Evolutionary conservation across 1,140 invertebrate genomes (phyloP).

Genomic region (Armadillidium nasatum): DNA sequence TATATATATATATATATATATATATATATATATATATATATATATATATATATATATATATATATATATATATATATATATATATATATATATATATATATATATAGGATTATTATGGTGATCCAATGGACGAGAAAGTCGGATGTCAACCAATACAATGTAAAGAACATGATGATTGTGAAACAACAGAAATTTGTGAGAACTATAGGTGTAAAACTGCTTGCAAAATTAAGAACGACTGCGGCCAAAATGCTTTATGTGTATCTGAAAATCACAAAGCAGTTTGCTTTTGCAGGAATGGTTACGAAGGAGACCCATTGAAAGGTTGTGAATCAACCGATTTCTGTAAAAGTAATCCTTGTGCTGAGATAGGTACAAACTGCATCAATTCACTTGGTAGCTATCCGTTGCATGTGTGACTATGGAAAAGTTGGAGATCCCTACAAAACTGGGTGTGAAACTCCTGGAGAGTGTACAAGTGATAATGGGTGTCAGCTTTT

Average conservation of each 20-base stretch:
- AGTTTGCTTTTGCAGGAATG: constrained; percentile 68
- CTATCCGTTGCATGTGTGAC: constrained; percentile 72
- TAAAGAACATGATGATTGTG: constrained; percentile 61
- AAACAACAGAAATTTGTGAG: constrained; percentile 68
- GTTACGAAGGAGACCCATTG: constrained; percentile 71
- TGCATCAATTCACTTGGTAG: constrained; percentile 77
- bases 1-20: too few relatives aligned
- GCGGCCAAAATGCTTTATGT: constrained; percentile 75
- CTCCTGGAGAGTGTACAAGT: constrained; percentile 68
- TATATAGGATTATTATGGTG: constrained; percentile 68
- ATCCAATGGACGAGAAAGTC: constrained; percentile 60
- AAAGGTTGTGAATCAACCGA: constrained; percentile 68
- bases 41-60: too few relatives aligned
- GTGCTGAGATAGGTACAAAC: constrained; percentile 64
- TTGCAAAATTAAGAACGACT: constrained; percentile 71
- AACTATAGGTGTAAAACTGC: constrained; percentile 57
- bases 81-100: too few relatives aligned
- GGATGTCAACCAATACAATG: constrained; percentile 71
- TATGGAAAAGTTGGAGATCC: constrained; percentile 72
- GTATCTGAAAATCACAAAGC: constrained; percentile 70
- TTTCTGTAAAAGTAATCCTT: constrained; percentile 70
- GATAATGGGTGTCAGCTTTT: constrained; percentile 71
- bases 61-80: too few relatives aligned
- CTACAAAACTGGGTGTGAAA: constrained; percentile 67
- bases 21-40: too few relatives aligned